A percentile compares a stretch with the other conserved stretches of the same genome.
These are phyloP conservation scores for Xiphophorus birchmanni DNA, from an alignment of 2,797 vertebrate genomes.

Conservation along the genomic window DNA sequence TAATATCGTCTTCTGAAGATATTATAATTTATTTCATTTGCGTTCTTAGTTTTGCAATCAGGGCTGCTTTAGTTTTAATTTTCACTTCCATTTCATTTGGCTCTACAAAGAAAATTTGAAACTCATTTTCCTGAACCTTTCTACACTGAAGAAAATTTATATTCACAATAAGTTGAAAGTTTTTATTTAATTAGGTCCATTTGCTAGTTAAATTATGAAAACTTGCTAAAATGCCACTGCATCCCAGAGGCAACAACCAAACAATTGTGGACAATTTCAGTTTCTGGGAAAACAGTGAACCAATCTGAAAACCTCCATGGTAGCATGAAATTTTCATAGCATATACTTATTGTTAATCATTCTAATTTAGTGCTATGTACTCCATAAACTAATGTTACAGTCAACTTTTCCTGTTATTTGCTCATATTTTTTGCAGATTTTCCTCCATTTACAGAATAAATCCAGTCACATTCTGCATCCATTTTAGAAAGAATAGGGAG, in stretches of 20 bases:
- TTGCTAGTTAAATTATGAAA: not conserved
- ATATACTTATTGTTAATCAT: not conserved
- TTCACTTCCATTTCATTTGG: not conserved
- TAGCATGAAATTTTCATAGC: not conserved
- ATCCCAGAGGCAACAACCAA: not conserved
- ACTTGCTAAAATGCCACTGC: not conserved
- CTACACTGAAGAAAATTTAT: not conserved
- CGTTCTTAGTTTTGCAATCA: not conserved
- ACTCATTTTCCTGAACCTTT: not conserved
- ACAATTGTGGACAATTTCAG: not conserved
- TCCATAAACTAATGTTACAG: no score
- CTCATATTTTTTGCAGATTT: not conserved
- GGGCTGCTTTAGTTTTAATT: not conserved
- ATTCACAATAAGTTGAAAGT: not conserved
- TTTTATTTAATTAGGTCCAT: not conserved
- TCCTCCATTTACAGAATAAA: not conserved
- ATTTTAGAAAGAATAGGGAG: not conserved
- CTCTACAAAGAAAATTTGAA: not conserved
- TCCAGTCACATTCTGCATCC: not conserved
- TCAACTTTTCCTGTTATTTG: not conserved
- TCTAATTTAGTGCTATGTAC: not conserved
- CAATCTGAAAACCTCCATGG: not conserved
- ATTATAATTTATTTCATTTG: not conserved
- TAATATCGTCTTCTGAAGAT: not conserved
- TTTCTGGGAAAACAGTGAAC: not conserved